phyloP scores from a whole-genome alignment of 2,888 invertebrate species.

The Piscicola geometra region DNA sequence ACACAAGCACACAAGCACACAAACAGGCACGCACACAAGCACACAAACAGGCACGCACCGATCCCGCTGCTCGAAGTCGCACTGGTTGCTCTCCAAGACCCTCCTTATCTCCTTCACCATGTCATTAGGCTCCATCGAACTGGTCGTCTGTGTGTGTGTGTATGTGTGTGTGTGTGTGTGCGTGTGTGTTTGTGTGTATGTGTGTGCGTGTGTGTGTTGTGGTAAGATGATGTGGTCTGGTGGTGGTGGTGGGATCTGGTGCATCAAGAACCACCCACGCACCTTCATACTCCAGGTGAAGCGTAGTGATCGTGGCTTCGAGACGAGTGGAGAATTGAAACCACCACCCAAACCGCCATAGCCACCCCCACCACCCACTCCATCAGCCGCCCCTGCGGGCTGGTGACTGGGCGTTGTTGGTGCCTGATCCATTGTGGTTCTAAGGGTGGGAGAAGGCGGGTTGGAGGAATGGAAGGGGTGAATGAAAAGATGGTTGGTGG shows the following conservation, averaged over 20 bases:
- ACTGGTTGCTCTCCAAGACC: slow-evolving; percentile 94
- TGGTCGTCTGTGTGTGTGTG: slow-evolving; percentile 76
- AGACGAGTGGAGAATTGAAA: slow-evolving; percentile 41
- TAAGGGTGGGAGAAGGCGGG: neutral
- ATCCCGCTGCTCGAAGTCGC: slow-evolving; percentile 98
- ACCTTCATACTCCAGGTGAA: slow-evolving; percentile 99
- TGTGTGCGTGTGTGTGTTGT: neutral
- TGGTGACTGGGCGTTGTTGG: slow-evolving; percentile 21
- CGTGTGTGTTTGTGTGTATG: slow-evolving; percentile 4
- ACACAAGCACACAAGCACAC: too few relatives aligned
- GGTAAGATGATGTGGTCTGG: too few relatives aligned
- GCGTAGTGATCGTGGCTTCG: slow-evolving; percentile 61
- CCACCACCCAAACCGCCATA: neutral
- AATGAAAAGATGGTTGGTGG: too few relatives aligned
- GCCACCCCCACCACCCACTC: neutral
- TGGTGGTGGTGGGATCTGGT: too few relatives aligned
- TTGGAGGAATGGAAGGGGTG: too few relatives aligned
- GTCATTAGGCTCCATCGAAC: slow-evolving; percentile 90
- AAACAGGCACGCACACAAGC: too few relatives aligned
- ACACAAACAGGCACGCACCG: slow-evolving; percentile 60
- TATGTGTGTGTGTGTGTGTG: slow-evolving; percentile 11
- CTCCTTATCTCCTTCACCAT: slow-evolving; percentile 98
- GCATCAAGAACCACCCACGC: slow-evolving; percentile 45
- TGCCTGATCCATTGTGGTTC: slow-evolving; percentile 19
- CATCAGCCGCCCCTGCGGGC: neutral